phyloP scores from a whole-genome alignment of 2,888 invertebrate species.

The Serrognathus titanus region DNA sequence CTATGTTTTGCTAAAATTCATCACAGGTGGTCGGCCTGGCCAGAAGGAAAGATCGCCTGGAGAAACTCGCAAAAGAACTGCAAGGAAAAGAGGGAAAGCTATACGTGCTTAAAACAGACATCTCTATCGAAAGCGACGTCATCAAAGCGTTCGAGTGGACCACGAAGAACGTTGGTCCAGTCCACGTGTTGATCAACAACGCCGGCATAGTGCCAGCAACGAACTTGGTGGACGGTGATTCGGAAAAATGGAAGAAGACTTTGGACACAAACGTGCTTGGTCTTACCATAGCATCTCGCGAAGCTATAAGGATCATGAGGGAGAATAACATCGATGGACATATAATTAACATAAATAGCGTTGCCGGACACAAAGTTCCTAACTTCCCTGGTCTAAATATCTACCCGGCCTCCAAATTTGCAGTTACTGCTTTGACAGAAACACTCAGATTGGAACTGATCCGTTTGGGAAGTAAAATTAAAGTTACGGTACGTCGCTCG shows the following conservation, averaged over 20 bases:
- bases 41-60: too few species aligned
- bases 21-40: too few species aligned
- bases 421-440: slow-evolving; percentile 27
- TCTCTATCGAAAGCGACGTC: slow-evolving; percentile 17
- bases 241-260: slow-evolving; percentile 7
- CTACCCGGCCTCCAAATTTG: slow-evolving; percentile 28
- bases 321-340: slow-evolving; percentile 33
- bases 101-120: slow-evolving; percentile 14
- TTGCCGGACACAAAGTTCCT: slow-evolving; percentile 32
- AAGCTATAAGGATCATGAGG: slow-evolving; percentile 34
- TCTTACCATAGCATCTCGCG: slow-evolving; percentile 29
- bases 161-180: slow-evolving; percentile 13
- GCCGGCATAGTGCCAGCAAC: slow-evolving; percentile 7
- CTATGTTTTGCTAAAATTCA: too few species aligned
- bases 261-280: slow-evolving; percentile 16
- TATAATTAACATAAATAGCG: slow-evolving; percentile 37
- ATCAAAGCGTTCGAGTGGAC: slow-evolving; percentile 20
- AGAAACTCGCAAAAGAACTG: too few species aligned
- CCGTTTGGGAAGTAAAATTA: slow-evolving; percentile 22
- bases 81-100: slow-evolving; percentile 9
- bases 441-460: slow-evolving; percentile 21
- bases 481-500: slow-evolving; percentile 27
- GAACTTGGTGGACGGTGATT: slow-evolving; percentile 10
- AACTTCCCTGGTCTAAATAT: slow-evolving; percentile 26
- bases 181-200: slow-evolving; percentile 21